phyloP scores from a whole-genome alignment of 2,797 vertebrate species.

The Parambassis ranga region DNA sequence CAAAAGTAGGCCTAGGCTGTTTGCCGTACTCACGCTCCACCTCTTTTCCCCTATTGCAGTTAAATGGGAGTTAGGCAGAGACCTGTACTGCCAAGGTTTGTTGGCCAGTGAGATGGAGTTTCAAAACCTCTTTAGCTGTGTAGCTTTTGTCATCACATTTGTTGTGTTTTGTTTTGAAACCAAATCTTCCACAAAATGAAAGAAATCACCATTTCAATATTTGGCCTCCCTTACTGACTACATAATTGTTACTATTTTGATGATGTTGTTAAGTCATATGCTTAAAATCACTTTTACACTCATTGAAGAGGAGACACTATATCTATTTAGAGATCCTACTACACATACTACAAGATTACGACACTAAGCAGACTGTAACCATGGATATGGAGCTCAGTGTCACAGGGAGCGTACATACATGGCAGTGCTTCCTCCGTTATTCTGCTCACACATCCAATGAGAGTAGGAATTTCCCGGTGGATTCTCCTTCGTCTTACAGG shows the following conservation, averaged over 20 bases:
- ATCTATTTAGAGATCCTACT: conserved; percentile 45
- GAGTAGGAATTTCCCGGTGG: conserved; percentile 68
- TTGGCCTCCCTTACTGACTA: neutral
- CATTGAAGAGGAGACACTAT: neutral
- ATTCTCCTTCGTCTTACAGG: conserved; percentile 78
- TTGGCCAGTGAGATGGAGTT: too few species aligned
- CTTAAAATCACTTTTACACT: neutral
- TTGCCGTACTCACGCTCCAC: too few species aligned
- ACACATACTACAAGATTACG: conserved; percentile 46
- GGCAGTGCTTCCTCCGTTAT: conserved; percentile 76
- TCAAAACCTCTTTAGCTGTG: too few species aligned
- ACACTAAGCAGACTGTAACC: conserved; percentile 16
- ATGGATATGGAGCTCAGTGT: conserved; percentile 38
- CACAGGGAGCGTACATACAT: conserved; percentile 75
- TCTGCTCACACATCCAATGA: conserved; percentile 72
- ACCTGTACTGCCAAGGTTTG: too few species aligned
- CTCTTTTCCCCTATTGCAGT: too few species aligned
- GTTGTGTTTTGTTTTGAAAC: too few species aligned
- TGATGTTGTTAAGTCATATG: conserved; percentile 11
- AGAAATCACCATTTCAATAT: too few species aligned
- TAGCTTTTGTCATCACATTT: too few species aligned
- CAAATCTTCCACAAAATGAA: too few species aligned
- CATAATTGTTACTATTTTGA: neutral
- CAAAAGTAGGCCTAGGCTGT: too few species aligned
- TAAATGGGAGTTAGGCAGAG: too few species aligned